phyloP scores from a whole-genome alignment of 2,113 vertebrate species.

The Sminthopsis crassicaudata region DNA sequence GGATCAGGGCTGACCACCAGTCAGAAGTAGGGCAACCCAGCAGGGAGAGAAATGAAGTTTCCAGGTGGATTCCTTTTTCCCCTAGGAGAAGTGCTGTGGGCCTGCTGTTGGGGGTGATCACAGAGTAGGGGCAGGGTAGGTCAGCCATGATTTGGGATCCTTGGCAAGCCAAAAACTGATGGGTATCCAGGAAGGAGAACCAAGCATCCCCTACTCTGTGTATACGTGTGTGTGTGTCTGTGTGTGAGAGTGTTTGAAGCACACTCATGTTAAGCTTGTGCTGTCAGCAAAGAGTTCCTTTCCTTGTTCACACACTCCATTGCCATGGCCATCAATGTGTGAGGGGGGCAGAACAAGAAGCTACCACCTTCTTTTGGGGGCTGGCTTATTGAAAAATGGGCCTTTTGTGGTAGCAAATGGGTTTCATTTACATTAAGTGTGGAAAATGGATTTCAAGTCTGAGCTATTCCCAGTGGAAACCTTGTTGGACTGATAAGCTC shows the following conservation, averaged over 20 bases:
- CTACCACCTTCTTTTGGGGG: constrained; percentile 63
- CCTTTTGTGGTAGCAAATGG: constrained; percentile 59
- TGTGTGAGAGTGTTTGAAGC: neutral
- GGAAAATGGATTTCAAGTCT: constrained; percentile 77
- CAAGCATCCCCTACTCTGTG: neutral
- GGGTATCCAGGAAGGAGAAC: neutral
- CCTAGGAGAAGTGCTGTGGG: neutral
- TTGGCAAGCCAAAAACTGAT: neutral
- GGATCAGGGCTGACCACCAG: neutral
- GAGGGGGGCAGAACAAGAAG: constrained; percentile 52
- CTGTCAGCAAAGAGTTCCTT: constrained; percentile 1
- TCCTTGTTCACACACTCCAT: constrained; percentile 41
- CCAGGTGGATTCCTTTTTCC: neutral
- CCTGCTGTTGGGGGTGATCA: neutral
- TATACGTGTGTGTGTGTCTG: neutral
- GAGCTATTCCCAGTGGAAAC: constrained; percentile 79
- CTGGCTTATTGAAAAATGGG: constrained; percentile 69
- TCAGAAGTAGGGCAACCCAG: neutral
- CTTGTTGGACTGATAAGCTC: constrained; percentile 80
- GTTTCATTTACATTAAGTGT: constrained; percentile 73
- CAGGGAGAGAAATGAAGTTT: neutral
- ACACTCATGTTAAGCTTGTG: neutral
- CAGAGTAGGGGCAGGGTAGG: neutral
- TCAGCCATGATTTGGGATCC: neutral
- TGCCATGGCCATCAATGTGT: constrained; percentile 8